Evolutionary conservation across 2,888 invertebrate species (phyloP).

Genomic region (Scaptomyza tumidula): DNA sequence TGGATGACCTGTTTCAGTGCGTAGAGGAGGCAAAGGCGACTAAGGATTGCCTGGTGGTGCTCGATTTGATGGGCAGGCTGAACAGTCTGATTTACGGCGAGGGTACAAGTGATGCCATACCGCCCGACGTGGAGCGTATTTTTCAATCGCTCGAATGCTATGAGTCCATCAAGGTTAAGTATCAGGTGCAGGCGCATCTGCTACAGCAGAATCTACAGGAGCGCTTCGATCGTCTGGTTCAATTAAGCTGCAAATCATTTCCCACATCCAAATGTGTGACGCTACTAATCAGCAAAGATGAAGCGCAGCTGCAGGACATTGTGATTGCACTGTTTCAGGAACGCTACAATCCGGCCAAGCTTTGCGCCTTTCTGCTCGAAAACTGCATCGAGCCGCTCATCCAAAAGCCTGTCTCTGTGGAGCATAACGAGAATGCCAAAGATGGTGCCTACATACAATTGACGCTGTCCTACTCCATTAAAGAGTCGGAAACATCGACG

Average conservation of each 20-base stretch:
- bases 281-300: constrained; percentile 80
- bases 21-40: constrained; percentile 81
- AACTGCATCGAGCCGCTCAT: constrained; percentile 83
- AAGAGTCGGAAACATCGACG: constrained; percentile 50
- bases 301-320: constrained; percentile 80
- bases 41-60: constrained; percentile 79
- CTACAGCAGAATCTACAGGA: constrained; percentile 82
- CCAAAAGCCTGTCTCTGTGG: constrained; percentile 82
- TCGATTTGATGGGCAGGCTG: constrained; percentile 79
- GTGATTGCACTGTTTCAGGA: constrained; percentile 82
- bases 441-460: constrained; percentile 69
- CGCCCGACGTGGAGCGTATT: constrained; percentile 73
- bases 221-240: constrained; percentile 82
- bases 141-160: constrained; percentile 82
- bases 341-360: constrained; percentile 81
- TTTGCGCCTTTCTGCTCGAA: constrained; percentile 82
- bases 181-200: constrained; percentile 81
- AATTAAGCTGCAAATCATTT: constrained; percentile 82
- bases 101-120: constrained; percentile 27
- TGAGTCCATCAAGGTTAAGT: constrained; percentile 82
- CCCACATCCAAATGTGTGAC: constrained; percentile 82
- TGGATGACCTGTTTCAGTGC: constrained; percentile 85
- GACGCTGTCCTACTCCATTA: constrained; percentile 82
- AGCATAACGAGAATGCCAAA: constrained; percentile 69
- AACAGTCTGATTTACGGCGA: constrained; percentile 76